phyloP scores from a whole-genome alignment of 2,113 vertebrate genomes.

The Pongo pygmaeus region DNA sequence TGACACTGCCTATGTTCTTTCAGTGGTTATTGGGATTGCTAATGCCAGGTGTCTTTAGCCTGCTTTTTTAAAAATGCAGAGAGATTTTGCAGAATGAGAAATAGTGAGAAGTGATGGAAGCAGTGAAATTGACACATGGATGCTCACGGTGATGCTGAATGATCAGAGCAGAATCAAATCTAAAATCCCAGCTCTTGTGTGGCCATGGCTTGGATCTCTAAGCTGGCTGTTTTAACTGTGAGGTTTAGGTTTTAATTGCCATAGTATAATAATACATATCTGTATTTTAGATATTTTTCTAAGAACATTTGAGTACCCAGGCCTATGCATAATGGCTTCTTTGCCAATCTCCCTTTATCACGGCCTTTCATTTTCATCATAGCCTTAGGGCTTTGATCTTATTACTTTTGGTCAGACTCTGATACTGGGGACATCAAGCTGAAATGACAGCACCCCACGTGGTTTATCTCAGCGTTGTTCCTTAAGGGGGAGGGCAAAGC shows the following conservation, averaged over 20 bases:
- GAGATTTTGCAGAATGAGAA: constrained; percentile 34
- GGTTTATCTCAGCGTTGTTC: constrained; percentile 45
- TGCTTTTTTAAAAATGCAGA: neutral
- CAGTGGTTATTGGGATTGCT: neutral
- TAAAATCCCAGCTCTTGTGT: neutral
- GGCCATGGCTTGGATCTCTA: neutral
- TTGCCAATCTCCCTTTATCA: constrained; percentile 26
- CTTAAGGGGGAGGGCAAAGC: neutral
- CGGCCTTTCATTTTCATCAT: constrained; percentile 42
- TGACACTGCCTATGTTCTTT: neutral
- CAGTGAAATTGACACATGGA: neutral
- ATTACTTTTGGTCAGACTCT: constrained; percentile 63
- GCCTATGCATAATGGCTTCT: constrained; percentile 17
- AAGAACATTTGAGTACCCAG: constrained; percentile 1
- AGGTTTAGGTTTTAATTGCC: constrained; percentile 29
- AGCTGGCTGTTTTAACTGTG: neutral
- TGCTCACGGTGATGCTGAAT: neutral
- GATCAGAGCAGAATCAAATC: neutral
- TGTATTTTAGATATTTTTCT: constrained; percentile 58
- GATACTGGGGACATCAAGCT: neutral
- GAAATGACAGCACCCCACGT: constrained; percentile 35
- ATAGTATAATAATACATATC: neutral
- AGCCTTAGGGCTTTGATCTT: constrained; percentile 62
- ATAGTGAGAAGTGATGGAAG: neutral
- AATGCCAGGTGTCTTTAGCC: neutral